Conservation (phyloP, 2,113 vertebrate species). For the Leucoraja erinaceus region DNA sequence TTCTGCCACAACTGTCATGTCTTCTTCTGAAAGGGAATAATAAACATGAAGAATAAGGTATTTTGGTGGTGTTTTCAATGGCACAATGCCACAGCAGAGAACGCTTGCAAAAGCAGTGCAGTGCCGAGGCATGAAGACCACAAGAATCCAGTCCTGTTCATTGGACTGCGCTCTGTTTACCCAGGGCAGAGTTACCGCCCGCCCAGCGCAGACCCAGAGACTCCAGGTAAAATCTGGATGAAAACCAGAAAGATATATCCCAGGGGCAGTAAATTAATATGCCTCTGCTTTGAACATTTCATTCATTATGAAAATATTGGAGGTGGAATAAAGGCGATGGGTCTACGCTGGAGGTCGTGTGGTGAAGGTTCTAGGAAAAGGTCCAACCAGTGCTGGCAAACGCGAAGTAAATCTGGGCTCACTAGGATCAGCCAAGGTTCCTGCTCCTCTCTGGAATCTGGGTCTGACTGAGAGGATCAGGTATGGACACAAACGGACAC, state of each 20-base stretch:
- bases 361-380: neutral
- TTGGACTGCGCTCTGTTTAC: neutral
- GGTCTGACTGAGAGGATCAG: neutral
- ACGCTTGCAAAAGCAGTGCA: neutral
- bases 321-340: neutral
- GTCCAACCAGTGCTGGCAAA: neutral
- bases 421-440: neutral
- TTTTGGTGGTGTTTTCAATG: neutral
- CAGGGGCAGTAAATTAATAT: neutral
- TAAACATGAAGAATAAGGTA: neutral
- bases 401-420: neutral
- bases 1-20: neutral
- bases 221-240: neutral
- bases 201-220: neutral
- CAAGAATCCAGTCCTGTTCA: neutral
- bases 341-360: neutral
- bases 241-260: neutral
- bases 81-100: neutral
- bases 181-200: neutral
- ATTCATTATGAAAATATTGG: neutral
- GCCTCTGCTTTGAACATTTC: neutral
- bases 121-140: neutral
- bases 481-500: too few species aligned
- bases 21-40: neutral
- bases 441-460: neutral